Evolutionary conservation across 2,797 vertebrate genomes (phyloP), one percentile per base, ranked within the genome.

Genomic region (Cryptoprocta ferox): DNA sequence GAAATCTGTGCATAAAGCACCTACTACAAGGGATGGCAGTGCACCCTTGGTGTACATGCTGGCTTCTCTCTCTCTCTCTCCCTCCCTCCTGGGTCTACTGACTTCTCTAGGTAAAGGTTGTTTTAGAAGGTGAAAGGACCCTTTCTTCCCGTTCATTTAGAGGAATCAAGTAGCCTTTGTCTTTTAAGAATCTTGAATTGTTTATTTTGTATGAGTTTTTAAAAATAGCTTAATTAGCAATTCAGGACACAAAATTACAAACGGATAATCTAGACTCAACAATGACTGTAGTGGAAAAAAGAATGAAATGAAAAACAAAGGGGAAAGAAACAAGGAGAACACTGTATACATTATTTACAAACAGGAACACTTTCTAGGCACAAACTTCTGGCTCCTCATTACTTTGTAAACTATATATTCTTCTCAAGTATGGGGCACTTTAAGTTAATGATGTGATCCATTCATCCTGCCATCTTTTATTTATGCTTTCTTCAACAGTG

Each of bases 401-500:
- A 48, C 50, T 96, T 81, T 81, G 90, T 73, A 90, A 80, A 76
- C 26, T 71, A 12, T 42, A 70, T 66, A 70, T 91, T 95, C 83
- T 95, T 92, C 85, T 95, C 96, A 61, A 88, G 68, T 87, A 71
- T 11, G 11, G 66, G 68, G 56, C 73, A 68, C 48, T 87, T 94
- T 83, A 88, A 92, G 70, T 94, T 73, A 93, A 90, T 85, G 83
- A 94, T 50, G 48, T 42, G 73, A 86, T 75, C 80, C 56, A 32
- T 94, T 97, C 68, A 50, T n/a, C 11, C 30, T 85, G 56, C 63
- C 28, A 13, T 92, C 53, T 96, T 97, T 97, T 95, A 96, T 93
- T 96, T 96, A 95, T 96, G 76, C 66, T 96, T 97, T 96, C 81
- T 90, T 89, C 66, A 89, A 81, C 81, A 90, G 75, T 70, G 56